phyloP scores from a whole-genome alignment of 1,140 invertebrate genomes.

The Diachasmimorpha longicaudata region DNA sequence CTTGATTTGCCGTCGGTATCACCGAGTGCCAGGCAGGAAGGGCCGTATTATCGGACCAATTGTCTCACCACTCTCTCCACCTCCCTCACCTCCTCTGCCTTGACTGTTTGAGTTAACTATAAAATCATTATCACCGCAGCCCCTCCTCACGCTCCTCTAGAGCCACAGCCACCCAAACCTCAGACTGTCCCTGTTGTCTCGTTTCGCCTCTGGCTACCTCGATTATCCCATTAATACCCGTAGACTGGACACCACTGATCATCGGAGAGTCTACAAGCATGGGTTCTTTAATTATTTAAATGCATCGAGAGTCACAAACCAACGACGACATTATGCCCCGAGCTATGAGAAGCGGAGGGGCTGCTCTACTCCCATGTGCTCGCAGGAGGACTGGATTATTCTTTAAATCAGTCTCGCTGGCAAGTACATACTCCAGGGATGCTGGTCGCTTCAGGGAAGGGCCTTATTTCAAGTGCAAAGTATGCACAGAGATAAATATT shows the following conservation, averaged over 20 bases:
- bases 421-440: neutral
- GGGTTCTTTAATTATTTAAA: conserved; percentile 60
- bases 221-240: conserved; percentile 61
- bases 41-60: conserved; percentile 61
- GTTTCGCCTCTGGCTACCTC: conserved; percentile 37
- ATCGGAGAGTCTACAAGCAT: conserved; percentile 46
- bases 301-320: conserved; percentile 31
- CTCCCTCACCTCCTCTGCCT: conserved; percentile 2
- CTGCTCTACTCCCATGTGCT: neutral
- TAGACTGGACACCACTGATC: conserved; percentile 17
- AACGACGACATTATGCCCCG: neutral
- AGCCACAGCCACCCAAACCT: neutral
- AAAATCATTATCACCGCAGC: conserved; percentile 61
- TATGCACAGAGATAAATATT: too few species aligned
- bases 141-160: neutral
- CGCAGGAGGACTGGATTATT: neutral
- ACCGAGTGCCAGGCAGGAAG: conserved; percentile 62
- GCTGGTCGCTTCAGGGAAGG: neutral
- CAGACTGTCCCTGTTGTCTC: neutral
- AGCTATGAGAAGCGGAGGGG: neutral
- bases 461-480: neutral
- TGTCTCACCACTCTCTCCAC: conserved; percentile 50
- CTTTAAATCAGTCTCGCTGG: neutral
- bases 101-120: conserved; percentile 53
- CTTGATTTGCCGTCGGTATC: conserved; percentile 60